Conservation (phyloP, 1,140 invertebrate species). For the Platyura marginata region DNA sequence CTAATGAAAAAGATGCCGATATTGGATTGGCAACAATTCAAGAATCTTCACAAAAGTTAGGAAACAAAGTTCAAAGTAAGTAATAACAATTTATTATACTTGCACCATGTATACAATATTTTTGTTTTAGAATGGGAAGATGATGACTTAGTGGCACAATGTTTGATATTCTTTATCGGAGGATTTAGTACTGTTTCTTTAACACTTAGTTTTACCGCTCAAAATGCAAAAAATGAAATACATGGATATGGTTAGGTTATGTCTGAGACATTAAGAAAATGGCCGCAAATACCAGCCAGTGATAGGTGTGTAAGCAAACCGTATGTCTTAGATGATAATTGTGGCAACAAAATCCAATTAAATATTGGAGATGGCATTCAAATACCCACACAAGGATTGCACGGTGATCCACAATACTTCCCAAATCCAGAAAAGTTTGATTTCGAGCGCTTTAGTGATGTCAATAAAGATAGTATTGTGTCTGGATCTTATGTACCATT, state of each 20-base stretch:
- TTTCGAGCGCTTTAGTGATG: slow-evolving; percentile 31
- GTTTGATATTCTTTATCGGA: slow-evolving; percentile 22
- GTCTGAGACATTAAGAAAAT: slow-evolving; percentile 31
- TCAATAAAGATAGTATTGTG: slow-evolving; percentile 18
- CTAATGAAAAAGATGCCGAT: slow-evolving; percentile 6
- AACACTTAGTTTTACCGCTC: slow-evolving; percentile 11
- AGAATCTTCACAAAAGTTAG: slow-evolving; percentile 2
- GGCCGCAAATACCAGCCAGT: slow-evolving; percentile 27
- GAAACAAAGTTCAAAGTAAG: slow-evolving; percentile 1
- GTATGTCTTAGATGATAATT: slow-evolving; percentile 8
- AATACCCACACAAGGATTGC: slow-evolving; percentile 26
- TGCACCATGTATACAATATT: no score
- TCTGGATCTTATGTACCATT: slow-evolving; percentile 21
- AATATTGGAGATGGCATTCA: slow-evolving; percentile 9
- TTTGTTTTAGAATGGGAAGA: slow-evolving; percentile 9
- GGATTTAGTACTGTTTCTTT: slow-evolving; percentile 18
- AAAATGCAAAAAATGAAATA: slow-evolving; percentile 23
- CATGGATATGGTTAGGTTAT: slow-evolving; percentile 24
- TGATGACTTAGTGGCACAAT: slow-evolving; percentile 18
- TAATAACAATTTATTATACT: no score
- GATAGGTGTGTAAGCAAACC: slow-evolving; percentile 25
- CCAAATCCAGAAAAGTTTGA: slow-evolving; percentile 30
- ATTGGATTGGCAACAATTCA: slow-evolving; percentile 1
- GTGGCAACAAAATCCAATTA: slow-evolving; percentile 6
- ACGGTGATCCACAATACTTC: slow-evolving; percentile 30